Percentiles rank a stretch among this genome's conserved stretches.
phyloP scores from a whole-genome alignment of 2,888 invertebrate species.

The Lottia gigantea region DNA sequence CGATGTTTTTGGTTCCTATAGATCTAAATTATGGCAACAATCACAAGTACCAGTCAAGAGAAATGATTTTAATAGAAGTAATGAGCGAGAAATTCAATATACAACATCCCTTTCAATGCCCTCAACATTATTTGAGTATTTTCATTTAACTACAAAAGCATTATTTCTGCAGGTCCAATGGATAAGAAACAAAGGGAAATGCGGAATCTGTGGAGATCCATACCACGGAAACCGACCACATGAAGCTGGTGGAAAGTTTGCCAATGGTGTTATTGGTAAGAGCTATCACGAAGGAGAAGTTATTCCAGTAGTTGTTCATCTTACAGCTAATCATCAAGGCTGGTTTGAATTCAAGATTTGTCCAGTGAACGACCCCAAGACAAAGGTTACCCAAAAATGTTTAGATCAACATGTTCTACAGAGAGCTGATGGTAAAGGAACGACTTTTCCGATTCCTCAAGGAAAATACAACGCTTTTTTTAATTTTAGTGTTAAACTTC shows the following conservation, averaged over 20 bases:
- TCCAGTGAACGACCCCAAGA: conserved; percentile 51
- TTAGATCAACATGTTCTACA: conserved; percentile 58
- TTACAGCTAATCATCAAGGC: conserved; percentile 66
- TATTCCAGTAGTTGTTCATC: conserved; percentile 62
- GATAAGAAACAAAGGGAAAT: conserved; percentile 74
- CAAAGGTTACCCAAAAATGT: conserved; percentile 58
- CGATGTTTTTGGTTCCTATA: too few relatives aligned
- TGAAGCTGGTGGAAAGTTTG: conserved; percentile 62
- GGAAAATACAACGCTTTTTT: conserved; percentile 42
- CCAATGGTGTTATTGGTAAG: conserved; percentile 59
- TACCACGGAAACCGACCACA: conserved; percentile 68
- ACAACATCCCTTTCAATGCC: too few relatives aligned
- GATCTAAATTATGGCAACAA: too few relatives aligned
- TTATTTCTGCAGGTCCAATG: conserved; percentile 49
- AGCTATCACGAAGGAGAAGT: conserved; percentile 58
- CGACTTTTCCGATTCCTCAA: conserved; percentile 29
- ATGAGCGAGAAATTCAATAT: too few relatives aligned
- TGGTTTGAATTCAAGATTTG: conserved; percentile 67
- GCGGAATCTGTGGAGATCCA: conserved; percentile 91
- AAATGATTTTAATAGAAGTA: too few relatives aligned
- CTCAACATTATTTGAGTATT: too few relatives aligned
- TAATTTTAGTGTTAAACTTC: conserved; percentile 52
- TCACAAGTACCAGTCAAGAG: too few relatives aligned
- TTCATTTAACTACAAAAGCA: too few relatives aligned
- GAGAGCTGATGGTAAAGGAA: conserved; percentile 51